A percentile compares a stretch with the other conserved stretches of the same genome.
Conservation (phyloP, 2,113 vertebrate genomes). For the Mellivora capensis region DNA sequence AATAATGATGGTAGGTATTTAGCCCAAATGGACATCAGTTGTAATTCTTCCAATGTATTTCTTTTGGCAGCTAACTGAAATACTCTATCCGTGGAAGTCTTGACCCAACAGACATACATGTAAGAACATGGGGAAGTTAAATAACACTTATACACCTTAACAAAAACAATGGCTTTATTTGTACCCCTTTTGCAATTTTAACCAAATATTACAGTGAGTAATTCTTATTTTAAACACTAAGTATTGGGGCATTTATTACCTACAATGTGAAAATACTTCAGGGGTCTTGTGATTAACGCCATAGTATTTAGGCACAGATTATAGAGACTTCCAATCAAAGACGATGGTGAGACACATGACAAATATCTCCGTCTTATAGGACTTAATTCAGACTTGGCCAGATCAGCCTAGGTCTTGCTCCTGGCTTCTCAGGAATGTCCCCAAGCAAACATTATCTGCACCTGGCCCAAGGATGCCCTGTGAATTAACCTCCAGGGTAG, state of each 20-base stretch:
- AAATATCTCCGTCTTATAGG: neutral
- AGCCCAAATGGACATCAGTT: conserved; percentile 81
- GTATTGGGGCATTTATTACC: conserved; percentile 63
- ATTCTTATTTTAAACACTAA: conserved; percentile 64
- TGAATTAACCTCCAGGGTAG: neutral
- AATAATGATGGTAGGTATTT: conserved; percentile 85
- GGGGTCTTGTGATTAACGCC: conserved; percentile 66
- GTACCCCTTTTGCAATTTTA: conserved; percentile 66
- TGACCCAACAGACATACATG: conserved; percentile 74
- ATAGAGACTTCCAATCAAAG: conserved; percentile 65
- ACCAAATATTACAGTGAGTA: conserved; percentile 72
- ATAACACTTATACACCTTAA: conserved; percentile 56
- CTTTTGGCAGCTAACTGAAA: conserved; percentile 81
- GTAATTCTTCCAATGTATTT: conserved; percentile 74
- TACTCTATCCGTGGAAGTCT: conserved; percentile 79
- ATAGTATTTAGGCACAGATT: conserved; percentile 53
- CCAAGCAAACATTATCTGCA: neutral
- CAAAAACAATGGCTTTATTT: conserved; percentile 72
- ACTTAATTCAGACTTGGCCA: neutral
- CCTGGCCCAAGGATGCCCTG: neutral
- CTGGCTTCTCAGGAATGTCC: neutral
- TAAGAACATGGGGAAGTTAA: conserved; percentile 46
- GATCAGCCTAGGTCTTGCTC: neutral
- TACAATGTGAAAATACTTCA: conserved; percentile 69
- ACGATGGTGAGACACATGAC: conserved; percentile 55